Base-by-base conservation (phyloP, 2,888 invertebrate genomes). In the Operophtera brumata region DNA sequence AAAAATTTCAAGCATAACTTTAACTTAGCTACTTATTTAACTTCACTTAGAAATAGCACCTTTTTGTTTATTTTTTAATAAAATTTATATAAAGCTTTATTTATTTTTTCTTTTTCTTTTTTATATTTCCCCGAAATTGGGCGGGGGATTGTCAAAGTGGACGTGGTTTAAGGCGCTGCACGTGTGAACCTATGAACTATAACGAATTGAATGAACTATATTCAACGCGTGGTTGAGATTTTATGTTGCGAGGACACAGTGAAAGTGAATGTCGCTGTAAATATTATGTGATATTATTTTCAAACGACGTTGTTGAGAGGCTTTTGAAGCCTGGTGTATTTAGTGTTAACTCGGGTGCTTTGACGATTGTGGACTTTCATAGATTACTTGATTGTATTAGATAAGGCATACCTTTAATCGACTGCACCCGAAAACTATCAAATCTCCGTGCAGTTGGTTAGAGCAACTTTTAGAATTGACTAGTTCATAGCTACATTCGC, bases 341-440 rank as follows among this genome's bases (percentile, higher is more conserved):
- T 86, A 88, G 85, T 83, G 79, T 83, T 84, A 88, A 89, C 82
- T 85, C 88, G 86, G 90, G 90, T 90, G 90, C 90, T 90, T 90
- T 87, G 86, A 88, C 86, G 85, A 88, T 87, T 87, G 87, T 87
- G 88, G 86, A 88, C 78, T 85, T 82, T 85, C 79, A 83, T 88
- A 88, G 86, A 84, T 84, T 81, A 84, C 75, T 76, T 82, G 76
- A 82, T 85, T 85, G 85, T 86, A 85, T 78, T 88, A 85, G 83
- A 80, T 81, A 77, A 82, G 80, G 59, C 54, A 50, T 42, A 59
- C 69, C 78, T 78, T 67, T 66, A 69, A 71, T 69, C 73, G 73
- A 72, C 77, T 77, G 80, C 78, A 72, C 69, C 59, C 47, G 30
- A 49, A 43, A 35, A 9, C 14, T 10, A 35, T 5, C 12, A 10